Conservation (phyloP, 2,888 invertebrate species). For the Mantis religiosa region DNA sequence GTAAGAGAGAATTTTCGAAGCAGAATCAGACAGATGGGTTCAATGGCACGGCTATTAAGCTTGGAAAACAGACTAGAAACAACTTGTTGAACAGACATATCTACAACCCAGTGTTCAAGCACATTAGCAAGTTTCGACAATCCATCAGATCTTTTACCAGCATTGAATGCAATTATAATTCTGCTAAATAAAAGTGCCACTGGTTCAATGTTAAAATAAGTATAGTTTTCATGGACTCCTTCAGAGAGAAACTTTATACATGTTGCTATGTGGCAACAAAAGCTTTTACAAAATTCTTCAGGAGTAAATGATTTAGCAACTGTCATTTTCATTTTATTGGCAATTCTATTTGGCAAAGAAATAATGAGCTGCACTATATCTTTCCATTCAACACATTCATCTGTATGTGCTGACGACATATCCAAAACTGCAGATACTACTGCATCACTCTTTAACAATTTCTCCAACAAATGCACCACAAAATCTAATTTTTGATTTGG, state of each 20-base stretch:
- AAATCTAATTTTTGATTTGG: constrained; percentile 40
- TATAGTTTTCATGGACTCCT: constrained; percentile 25
- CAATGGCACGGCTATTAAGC: constrained; percentile 57
- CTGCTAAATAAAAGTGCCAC: constrained; percentile 59
- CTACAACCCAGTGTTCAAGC: constrained; percentile 50
- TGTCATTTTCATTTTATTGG: constrained; percentile 58
- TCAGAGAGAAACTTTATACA: constrained; percentile 58
- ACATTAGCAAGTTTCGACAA: constrained; percentile 53
- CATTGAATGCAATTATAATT: constrained; percentile 55
- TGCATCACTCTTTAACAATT: constrained; percentile 54
- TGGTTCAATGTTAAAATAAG: constrained; percentile 41
- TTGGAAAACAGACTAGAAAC: constrained; percentile 50
- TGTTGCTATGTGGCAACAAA: constrained; percentile 59
- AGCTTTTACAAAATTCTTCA: constrained; percentile 53
- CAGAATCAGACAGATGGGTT: constrained; percentile 53
- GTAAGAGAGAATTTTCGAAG: constrained; percentile 47
- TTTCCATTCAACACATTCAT: constrained; percentile 42
- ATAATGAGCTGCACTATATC: constrained; percentile 58
- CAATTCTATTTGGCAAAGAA: constrained; percentile 65
- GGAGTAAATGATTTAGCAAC: constrained; percentile 56
- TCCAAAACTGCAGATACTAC: constrained; percentile 52
- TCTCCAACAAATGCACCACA: constrained; percentile 47
- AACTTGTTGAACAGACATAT: constrained; percentile 35
- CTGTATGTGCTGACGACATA: constrained; percentile 12
- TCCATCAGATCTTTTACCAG: constrained; percentile 46